These are phyloP conservation scores for Gorsachius magnificus DNA, from an alignment of 2,797 vertebrate genomes.

Conservation along the genomic window DNA sequence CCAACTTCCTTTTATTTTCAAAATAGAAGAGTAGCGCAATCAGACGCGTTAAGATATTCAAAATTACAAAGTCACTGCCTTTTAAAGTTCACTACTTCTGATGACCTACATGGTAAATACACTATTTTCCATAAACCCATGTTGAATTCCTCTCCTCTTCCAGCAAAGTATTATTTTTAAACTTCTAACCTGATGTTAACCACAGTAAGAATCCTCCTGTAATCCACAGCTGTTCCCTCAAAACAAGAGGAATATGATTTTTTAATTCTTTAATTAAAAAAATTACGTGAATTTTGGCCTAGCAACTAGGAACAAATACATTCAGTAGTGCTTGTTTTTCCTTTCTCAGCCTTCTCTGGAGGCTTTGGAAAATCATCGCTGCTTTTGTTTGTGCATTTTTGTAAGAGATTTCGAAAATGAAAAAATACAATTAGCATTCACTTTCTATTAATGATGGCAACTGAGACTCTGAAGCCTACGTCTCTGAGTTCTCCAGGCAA, in stretches of 20 bases:
- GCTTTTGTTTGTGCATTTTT: background rate
- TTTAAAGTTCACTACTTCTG: background rate
- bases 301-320: background rate
- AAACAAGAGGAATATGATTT: background rate
- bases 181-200: background rate
- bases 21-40: conserved; percentile 49
- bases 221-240: background rate
- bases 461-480: background rate
- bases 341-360: background rate
- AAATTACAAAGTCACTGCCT: background rate
- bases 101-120: background rate
- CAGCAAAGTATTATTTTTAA: background rate
- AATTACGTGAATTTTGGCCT: background rate
- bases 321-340: background rate
- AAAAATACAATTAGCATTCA: background rate
- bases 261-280: background rate
- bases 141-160: background rate
- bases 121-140: background rate
- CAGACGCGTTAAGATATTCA: background rate
- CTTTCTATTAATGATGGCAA: background rate
- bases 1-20: conserved; percentile 88
- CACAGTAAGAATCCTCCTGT: background rate
- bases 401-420: background rate
- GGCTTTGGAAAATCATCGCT: background rate
- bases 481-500: background rate